Conservation (phyloP, 2,888 invertebrate species). For the Cotesia congregata region DNA sequence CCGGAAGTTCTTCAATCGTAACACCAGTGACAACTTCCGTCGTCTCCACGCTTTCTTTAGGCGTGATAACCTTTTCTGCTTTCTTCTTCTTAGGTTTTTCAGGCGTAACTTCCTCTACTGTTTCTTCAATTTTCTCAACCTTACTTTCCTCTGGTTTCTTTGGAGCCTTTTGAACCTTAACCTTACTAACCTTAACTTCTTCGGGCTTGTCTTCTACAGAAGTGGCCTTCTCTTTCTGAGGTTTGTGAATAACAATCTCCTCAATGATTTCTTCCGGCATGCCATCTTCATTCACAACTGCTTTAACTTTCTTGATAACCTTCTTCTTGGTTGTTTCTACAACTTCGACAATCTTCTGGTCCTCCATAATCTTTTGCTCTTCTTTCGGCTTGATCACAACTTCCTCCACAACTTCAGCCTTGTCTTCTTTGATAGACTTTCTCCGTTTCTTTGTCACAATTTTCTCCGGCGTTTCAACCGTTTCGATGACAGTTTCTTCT, state of each 20-base stretch:
- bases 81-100: conserved; percentile 52
- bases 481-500: conserved; percentile 50
- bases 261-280: conserved; percentile 56
- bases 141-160: conserved; percentile 43
- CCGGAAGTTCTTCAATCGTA: conserved; percentile 47
- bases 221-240: conserved; percentile 46
- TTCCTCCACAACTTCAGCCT: conserved; percentile 50
- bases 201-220: conserved; percentile 48
- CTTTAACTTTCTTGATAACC: conserved; percentile 52
- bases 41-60: conserved; percentile 44
- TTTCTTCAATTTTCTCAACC: conserved; percentile 25
- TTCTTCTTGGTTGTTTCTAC: conserved; percentile 48
- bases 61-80: conserved; percentile 46
- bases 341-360: conserved; percentile 55
- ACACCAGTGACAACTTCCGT: conserved; percentile 52
- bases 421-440: conserved; percentile 45
- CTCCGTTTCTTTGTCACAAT: conserved; percentile 47
- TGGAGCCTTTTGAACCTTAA: conserved; percentile 51
- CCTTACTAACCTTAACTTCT: conserved; percentile 44
- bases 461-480: conserved; percentile 47
- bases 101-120: conserved; percentile 39
- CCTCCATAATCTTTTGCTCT: conserved; percentile 44
- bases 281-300: conserved; percentile 46
- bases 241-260: conserved; percentile 62
- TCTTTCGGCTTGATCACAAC: conserved; percentile 47